phyloP scores from a whole-genome alignment of 2,888 invertebrate species.

The Poecilus cupreus region DNA sequence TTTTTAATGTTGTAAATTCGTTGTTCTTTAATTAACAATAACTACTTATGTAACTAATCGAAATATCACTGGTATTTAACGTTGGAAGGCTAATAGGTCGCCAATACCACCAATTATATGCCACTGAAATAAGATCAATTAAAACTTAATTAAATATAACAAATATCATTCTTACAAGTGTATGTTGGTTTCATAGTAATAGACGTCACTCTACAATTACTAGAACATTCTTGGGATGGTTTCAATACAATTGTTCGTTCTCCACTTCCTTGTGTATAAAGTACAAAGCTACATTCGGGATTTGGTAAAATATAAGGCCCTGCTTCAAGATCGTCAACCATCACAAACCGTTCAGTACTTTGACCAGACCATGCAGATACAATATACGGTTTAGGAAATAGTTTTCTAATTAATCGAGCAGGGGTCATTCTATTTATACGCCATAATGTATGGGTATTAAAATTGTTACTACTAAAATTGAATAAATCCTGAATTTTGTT shows the following conservation, averaged over 20 bases:
- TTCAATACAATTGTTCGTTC: slow-evolving; percentile 82
- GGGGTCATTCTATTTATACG: slow-evolving; percentile 86
- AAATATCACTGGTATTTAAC: slow-evolving; percentile 76
- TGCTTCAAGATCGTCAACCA: slow-evolving; percentile 84
- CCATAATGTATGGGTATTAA: slow-evolving; percentile 74
- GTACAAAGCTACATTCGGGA: slow-evolving; percentile 88
- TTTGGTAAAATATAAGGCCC: slow-evolving; percentile 82
- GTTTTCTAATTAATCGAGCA: slow-evolving; percentile 81
- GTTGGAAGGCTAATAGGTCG: slow-evolving; percentile 80
- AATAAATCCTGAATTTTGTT: slow-evolving; percentile 66
- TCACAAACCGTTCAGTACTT: slow-evolving; percentile 84
- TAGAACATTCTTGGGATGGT: slow-evolving; percentile 86
- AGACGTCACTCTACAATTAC: slow-evolving; percentile 82
- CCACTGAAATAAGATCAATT: slow-evolving; percentile 81
- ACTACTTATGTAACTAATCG: slow-evolving; percentile 82
- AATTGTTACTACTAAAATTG: slow-evolving; percentile 61
- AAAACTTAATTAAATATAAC: slow-evolving; percentile 56
- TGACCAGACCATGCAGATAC: slow-evolving; percentile 81
- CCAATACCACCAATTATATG: slow-evolving; percentile 92
- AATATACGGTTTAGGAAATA: slow-evolving; percentile 83
- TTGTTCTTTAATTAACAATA: slow-evolving; percentile 76
- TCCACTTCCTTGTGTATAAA: slow-evolving; percentile 84
- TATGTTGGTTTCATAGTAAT: slow-evolving; percentile 82
- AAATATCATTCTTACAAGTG: slow-evolving; percentile 80
- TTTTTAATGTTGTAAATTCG: slow-evolving; percentile 20